A percentile compares a stretch with the other conserved stretches of the same genome.
These are phyloP conservation scores for Cryptomyrus ogoouensis DNA, from an alignment of 2,113 vertebrate species.

Conservation along the genomic window DNA sequence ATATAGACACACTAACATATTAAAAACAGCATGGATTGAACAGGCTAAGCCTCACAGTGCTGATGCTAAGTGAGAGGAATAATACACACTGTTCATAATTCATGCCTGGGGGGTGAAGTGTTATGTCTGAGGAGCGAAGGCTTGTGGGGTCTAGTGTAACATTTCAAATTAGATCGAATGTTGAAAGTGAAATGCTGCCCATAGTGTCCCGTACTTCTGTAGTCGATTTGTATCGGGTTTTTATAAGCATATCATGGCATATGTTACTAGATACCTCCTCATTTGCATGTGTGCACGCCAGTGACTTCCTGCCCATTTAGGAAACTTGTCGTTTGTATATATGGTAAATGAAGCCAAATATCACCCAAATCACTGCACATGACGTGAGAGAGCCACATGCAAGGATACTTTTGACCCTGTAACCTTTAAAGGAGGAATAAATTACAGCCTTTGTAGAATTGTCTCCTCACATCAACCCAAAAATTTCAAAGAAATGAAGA, in stretches of 20 bases:
- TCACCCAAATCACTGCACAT: neutral
- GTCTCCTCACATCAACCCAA: neutral
- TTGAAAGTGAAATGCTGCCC: neutral
- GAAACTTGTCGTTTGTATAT: neutral
- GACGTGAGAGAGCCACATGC: neutral
- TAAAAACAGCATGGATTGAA: neutral
- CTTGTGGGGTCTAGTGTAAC: neutral
- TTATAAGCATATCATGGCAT: neutral
- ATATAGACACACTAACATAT: neutral
- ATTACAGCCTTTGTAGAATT: neutral
- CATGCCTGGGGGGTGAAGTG: neutral
- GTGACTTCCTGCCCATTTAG: neutral
- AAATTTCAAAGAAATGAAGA: neutral
- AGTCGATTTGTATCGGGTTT: neutral
- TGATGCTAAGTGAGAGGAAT: neutral
- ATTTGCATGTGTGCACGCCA: neutral
- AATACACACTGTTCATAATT: neutral
- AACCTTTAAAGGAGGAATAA: neutral
- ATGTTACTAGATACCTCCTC: neutral
- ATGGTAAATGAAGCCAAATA: neutral
- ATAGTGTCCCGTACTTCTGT: neutral
- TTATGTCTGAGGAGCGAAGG: neutral
- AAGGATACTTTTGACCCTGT: neutral
- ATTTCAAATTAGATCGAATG: neutral
- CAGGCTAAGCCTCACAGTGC: neutral